Percentiles rank a stretch among this genome's conserved stretches.
Evolutionary conservation across 1,140 invertebrate species (phyloP).

Genomic region (Limonius californicus): DNA sequence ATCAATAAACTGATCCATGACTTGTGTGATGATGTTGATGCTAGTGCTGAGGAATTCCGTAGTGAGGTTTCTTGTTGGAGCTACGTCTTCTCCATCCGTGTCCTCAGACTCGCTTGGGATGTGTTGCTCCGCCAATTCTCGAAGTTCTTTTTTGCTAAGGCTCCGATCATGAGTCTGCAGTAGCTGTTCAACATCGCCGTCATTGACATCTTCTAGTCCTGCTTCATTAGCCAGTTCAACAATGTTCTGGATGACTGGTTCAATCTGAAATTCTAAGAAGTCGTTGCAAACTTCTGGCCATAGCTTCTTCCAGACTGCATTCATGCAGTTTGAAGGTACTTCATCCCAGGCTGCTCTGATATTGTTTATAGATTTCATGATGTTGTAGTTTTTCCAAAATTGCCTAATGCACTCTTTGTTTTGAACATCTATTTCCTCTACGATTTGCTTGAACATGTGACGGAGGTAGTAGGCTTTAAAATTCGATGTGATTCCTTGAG

Average conservation of each 20-base stretch:
- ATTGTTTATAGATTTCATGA: constrained; percentile 29
- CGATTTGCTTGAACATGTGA: constrained; percentile 22
- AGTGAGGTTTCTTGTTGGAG: no score
- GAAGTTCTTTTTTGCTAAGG: constrained; percentile 30
- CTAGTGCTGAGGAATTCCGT: no score
- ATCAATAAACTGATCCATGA: no score
- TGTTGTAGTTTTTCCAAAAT: constrained; percentile 33
- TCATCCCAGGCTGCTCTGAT: constrained; percentile 34
- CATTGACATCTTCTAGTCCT: constrained; percentile 34
- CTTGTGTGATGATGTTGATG: no score
- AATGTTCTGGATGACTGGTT: constrained; percentile 24
- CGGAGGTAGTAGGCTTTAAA: constrained; percentile 46
- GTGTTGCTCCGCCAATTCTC: constrained; percentile 32
- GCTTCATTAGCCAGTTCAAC: constrained; percentile 28
- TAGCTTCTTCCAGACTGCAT: no score
- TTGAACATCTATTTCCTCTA: constrained; percentile 22
- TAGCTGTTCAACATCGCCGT: constrained; percentile 29
- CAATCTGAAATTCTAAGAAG: constrained; percentile 9
- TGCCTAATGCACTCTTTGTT: constrained; percentile 23
- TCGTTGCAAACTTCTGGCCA: constrained; percentile 28
- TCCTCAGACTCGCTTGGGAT: background rate
- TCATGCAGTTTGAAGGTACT: no score
- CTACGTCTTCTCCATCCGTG: background rate
- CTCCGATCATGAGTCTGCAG: constrained; percentile 26
- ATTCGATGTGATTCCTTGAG: constrained; percentile 43